These are phyloP conservation scores for Drosophila atripex DNA, from an alignment of 2,888 invertebrate genomes.

Conservation along the genomic window DNA sequence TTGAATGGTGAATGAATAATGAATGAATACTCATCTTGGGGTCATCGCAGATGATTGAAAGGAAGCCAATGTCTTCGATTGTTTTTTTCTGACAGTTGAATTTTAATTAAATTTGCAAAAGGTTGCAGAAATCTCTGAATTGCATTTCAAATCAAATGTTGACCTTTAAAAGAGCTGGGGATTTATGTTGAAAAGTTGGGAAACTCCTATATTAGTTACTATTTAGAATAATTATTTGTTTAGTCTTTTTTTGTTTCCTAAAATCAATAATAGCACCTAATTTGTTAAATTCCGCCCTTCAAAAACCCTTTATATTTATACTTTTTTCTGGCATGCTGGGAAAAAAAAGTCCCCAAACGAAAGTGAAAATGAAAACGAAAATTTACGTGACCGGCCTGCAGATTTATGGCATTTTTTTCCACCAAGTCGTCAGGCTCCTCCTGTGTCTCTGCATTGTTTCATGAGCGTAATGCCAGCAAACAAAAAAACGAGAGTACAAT, in stretches of 20 bases:
- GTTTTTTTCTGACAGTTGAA: not conserved
- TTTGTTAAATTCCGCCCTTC: too few relatives aligned
- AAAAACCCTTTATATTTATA: too few relatives aligned
- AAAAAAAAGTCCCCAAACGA: slow-evolving; percentile 48
- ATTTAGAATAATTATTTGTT: too few relatives aligned
- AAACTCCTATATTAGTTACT: too few relatives aligned
- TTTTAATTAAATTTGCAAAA: slow-evolving; percentile 16
- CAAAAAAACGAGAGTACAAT: slow-evolving; percentile 25
- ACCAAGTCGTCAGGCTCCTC: not conserved
- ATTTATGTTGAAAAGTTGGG: not conserved
- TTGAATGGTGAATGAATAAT: slow-evolving; percentile 29
- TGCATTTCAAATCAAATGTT: not conserved
- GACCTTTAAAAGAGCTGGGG: not conserved
- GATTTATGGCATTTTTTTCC: slow-evolving; percentile 51
- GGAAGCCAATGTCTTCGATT: slow-evolving; percentile 1
- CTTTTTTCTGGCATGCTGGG: not conserved
- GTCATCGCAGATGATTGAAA: slow-evolving; percentile 9
- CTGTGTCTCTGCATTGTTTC: slow-evolving; percentile 49
- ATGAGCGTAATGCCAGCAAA: slow-evolving; percentile 18
- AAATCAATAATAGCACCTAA: too few relatives aligned
- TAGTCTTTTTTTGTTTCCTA: too few relatives aligned
- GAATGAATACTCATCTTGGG: slow-evolving; percentile 12
- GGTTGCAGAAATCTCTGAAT: slow-evolving; percentile 6
- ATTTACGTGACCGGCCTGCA: slow-evolving; percentile 59
- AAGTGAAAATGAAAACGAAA: slow-evolving; percentile 65